Base-by-base conservation (phyloP, 92 coral and sea anemone species). In the Phenganax stokvisi region DNA sequence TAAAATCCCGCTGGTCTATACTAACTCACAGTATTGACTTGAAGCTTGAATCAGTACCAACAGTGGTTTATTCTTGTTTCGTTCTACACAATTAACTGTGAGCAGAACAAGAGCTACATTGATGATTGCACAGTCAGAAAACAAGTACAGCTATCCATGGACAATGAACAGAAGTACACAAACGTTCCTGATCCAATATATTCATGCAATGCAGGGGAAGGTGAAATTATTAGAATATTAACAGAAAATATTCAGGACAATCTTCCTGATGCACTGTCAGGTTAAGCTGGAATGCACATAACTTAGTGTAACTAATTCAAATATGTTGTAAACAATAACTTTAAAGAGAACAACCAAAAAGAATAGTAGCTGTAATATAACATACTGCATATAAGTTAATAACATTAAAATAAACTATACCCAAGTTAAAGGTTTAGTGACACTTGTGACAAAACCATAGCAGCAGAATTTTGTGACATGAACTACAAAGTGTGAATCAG, bases 11-110 rank as follows among this genome's bases (percentile, higher is more conserved):
- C 51, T 53, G 80, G 80, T 59, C 60, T 12, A 75, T 53, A 15
- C 80, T 79, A 53, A 79, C 20, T 31, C 67, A 56, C 30, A 53
- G 51, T 0, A 64, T 63, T 2, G 86, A 86, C 73, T 70, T 77
- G 53, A 59, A 83, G 54, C 81, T 83, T 53, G 72, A 78, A 58
- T 71, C 65, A 15, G 2, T 82, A 16, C 87, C 87, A 27, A 87
- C 84, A 16, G 80, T 87, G 71, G 64, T 87, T 17, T 79, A 44
- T 56, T 27, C 80, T 37, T 75, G 80, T 31, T 75, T 75, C 55
- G 80, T 75, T 54, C 64, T 75, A 27, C 83, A 79, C 83, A 61
- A 76, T 51, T 20, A 20, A 54, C 29, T 76, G 81, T 76, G 81
- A 76, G 57, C 13, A 54, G 37, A 76, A 61, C 56, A 76, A 76